A percentile compares a stretch with the other conserved stretches of the same genome.
Evolutionary conservation across 2,888 invertebrate genomes (phyloP).

Genomic region (Drosophila putrida): DNA sequence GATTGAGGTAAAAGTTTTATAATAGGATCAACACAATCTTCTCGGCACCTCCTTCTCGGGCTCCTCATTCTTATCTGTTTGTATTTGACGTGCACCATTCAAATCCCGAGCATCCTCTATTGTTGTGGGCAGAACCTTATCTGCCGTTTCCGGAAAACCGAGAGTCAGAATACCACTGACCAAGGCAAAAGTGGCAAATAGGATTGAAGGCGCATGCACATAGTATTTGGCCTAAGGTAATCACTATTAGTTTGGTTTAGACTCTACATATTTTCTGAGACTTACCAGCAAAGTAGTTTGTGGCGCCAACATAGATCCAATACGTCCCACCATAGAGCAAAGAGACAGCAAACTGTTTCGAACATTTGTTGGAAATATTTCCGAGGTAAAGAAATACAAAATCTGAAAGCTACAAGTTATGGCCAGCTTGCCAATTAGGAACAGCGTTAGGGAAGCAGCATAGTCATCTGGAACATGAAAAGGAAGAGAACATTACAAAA

Average conservation of each 20-base stretch:
- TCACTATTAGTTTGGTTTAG: not conserved
- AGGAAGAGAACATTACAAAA: not conserved
- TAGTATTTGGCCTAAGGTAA: slow-evolving; percentile 80
- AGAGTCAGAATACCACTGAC: slow-evolving; percentile 87
- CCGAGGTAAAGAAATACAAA: slow-evolving; percentile 89
- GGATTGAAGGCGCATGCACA: slow-evolving; percentile 87
- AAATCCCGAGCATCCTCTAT: slow-evolving; percentile 86
- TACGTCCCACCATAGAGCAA: slow-evolving; percentile 89
- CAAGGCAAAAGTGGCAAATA: slow-evolving; percentile 87
- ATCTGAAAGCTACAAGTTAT: slow-evolving; percentile 89
- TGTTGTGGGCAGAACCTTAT: slow-evolving; percentile 88
- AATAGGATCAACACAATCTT: slow-evolving; percentile 44
- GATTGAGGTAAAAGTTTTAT: not conserved
- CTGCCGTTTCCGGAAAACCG: slow-evolving; percentile 88
- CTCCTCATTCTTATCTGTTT: slow-evolving; percentile 1
- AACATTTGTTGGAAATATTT: slow-evolving; percentile 90
- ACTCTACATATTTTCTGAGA: not conserved
- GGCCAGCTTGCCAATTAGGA: slow-evolving; percentile 88
- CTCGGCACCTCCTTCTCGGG: slow-evolving; percentile 20
- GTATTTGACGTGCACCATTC: not conserved
- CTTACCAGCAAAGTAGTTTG: slow-evolving; percentile 88
- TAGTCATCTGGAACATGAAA: slow-evolving; percentile 59
- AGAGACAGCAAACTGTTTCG: slow-evolving; percentile 89
- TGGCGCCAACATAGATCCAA: slow-evolving; percentile 90
- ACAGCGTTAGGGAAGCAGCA: slow-evolving; percentile 87